Evolutionary conservation across 2,888 invertebrate species (phyloP), one percentile per base, ranked within the genome.

Genomic region (Theretra japonica): DNA sequence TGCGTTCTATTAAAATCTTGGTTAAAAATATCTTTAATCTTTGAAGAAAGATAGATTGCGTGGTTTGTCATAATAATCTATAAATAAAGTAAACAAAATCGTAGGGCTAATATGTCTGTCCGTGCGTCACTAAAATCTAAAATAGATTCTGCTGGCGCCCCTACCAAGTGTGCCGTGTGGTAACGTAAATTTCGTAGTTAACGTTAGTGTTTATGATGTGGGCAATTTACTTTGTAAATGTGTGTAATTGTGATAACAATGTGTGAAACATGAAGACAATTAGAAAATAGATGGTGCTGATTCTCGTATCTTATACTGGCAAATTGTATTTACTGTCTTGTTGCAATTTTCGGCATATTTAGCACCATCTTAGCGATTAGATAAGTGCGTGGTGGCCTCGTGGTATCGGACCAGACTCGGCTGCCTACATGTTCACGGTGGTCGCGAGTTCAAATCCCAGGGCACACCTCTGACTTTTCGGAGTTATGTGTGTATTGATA

Each of bases 21-120:
- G 53, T 4, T 23, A 15, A 48, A 65, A 48, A 65, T 65, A 65
- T 21, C 65, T 6, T 6, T 23, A 48, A 65, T 48, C 23, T 62
- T 62, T 48, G 65, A 48, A 25, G 48, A 17, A 65, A 65, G 65
- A 65, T 65, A 23, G 65, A 65, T 65, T 65, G 65, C 65, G 65
- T 48, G 65, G 65, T 65, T 65, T 65, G 73, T 73, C 41, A 71
- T 50, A 57, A 68, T 53, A 72, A 21, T 15, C 23, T 70, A 68
- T 21, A 58, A 70, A 65, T 48, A 68, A 21, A 56, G 21, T 65
- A 48, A 74, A 50, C 56, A 68, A 73, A 74, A 74, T 75, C 74
- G 75, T 76, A 78, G 72, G 73, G 69, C 70, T 81, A 73, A 81
- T 79, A 75, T 78, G 62, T 68, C 30, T 60, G 69, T 75, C 77